These are phyloP conservation scores for Acronicta alni DNA, from an alignment of 2,888 invertebrate genomes.

Conservation along the genomic window DNA sequence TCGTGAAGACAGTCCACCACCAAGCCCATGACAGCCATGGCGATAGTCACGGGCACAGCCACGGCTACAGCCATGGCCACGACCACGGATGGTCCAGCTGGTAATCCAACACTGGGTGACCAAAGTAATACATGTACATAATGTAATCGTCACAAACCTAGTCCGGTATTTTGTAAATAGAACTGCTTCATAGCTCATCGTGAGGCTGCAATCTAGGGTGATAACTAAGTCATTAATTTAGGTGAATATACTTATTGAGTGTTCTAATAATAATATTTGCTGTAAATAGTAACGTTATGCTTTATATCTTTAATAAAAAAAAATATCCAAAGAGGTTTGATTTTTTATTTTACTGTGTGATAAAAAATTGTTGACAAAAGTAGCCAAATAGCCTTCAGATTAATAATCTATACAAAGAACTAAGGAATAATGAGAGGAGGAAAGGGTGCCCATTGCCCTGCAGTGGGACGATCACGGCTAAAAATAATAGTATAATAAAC, in stretches of 20 bases:
- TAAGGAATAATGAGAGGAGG: too few species aligned
- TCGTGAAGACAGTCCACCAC: conserved; percentile 84
- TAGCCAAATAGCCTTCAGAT: too few species aligned
- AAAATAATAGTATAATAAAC: too few species aligned
- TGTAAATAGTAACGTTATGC: conserved; percentile 85
- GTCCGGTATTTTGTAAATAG: conserved; percentile 83
- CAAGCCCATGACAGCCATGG: conserved; percentile 70
- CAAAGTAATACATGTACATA: conserved; percentile 48
- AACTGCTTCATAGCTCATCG: conserved; percentile 82
- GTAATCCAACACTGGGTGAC: conserved; percentile 50
- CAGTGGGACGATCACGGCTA: too few species aligned
- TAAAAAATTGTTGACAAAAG: neutral
- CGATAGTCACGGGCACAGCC: conserved; percentile 55
- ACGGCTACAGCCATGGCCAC: conserved; percentile 52
- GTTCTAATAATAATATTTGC: conserved; percentile 68
- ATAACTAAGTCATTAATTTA: conserved; percentile 89
- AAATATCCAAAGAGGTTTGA: conserved; percentile 76
- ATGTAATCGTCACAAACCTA: conserved; percentile 66
- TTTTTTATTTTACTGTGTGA: conserved; percentile 55
- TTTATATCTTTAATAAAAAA: conserved; percentile 78
- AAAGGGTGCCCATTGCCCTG: too few species aligned
- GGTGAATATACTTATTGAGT: conserved; percentile 71
- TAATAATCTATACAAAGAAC: too few species aligned
- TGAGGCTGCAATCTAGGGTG: conserved; percentile 88
- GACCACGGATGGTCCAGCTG: conserved; percentile 61